Conservation (phyloP, 2,888 invertebrate genomes). For the Drosophila borealis region DNA sequence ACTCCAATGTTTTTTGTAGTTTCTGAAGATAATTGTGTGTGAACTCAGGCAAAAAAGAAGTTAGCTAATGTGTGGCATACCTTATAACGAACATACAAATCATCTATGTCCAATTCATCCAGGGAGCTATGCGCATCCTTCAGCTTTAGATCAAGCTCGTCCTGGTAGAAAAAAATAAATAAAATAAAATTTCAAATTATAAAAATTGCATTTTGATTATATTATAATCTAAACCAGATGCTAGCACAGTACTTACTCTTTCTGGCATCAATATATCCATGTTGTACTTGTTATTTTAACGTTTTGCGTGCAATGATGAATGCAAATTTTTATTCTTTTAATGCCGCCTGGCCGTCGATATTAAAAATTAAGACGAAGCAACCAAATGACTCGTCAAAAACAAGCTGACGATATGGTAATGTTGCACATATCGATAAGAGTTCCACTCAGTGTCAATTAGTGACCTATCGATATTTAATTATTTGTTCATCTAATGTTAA, state of each 20-base stretch:
- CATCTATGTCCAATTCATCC: slow-evolving; percentile 95
- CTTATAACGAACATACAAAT: slow-evolving; percentile 98
- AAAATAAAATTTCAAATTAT: background rate
- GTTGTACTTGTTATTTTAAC: slow-evolving; percentile 27
- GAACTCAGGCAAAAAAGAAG: background rate
- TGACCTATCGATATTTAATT: slow-evolving; percentile 18
- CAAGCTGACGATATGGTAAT: slow-evolving; percentile 46
- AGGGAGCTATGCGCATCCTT: slow-evolving; percentile 89
- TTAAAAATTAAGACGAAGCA: slow-evolving; percentile 21
- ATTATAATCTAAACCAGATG: background rate
- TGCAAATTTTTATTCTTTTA: slow-evolving; percentile 26
- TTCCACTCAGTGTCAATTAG: background rate
- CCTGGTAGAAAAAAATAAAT: slow-evolving; percentile 84
- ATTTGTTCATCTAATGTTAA: background rate
- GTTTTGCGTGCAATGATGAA: slow-evolving; percentile 11
- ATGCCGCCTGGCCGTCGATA: slow-evolving; percentile 33
- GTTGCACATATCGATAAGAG: slow-evolving; percentile 16
- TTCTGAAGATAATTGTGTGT: slow-evolving; percentile 87
- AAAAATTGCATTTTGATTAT: background rate
- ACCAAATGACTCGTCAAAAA: slow-evolving; percentile 75
- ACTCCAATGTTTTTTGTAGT: slow-evolving; percentile 97
- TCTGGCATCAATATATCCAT: slow-evolving; percentile 65
- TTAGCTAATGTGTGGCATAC: slow-evolving; percentile 84
- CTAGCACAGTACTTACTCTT: slow-evolving; percentile 36
- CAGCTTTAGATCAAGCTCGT: slow-evolving; percentile 89